These are phyloP conservation scores for Stomatorhinus ivindoensis DNA, from an alignment of 2,113 vertebrate genomes.

Conservation along the genomic window DNA sequence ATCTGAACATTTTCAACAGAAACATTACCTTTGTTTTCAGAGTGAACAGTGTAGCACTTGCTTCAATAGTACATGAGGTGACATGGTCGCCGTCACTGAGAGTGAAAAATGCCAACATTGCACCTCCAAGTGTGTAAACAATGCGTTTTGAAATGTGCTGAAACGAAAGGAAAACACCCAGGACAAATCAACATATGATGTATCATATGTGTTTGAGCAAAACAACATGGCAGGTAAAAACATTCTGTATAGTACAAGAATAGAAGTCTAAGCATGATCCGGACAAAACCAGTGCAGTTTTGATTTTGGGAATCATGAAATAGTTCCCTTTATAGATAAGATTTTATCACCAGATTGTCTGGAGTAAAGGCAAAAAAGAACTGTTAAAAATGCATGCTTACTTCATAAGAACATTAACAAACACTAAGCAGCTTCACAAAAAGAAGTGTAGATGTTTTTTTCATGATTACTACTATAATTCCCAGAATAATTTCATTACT, in stretches of 20 bases:
- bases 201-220: not conserved
- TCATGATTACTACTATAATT: not conserved
- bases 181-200: not conserved
- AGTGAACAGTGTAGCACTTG: not conserved
- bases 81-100: not conserved
- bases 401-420: not conserved
- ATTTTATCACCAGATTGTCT: not conserved
- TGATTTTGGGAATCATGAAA: not conserved
- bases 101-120: not conserved
- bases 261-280: not conserved
- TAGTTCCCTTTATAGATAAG: not conserved
- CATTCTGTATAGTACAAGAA: not conserved
- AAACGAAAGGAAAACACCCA: not conserved
- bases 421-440: not conserved
- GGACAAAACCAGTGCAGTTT: not conserved
- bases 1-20: conserved; percentile 42
- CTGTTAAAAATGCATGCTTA: not conserved
- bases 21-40: not conserved
- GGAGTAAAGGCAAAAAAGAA: not conserved
- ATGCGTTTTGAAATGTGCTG: not conserved
- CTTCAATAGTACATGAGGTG: conserved; percentile 46
- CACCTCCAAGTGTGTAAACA: not conserved
- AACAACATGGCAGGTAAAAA: not conserved
- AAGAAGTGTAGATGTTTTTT: not conserved
- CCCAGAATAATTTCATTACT: not conserved